phyloP scores from a whole-genome alignment of 1,140 invertebrate species.

The Thereuonema tuberculata region DNA sequence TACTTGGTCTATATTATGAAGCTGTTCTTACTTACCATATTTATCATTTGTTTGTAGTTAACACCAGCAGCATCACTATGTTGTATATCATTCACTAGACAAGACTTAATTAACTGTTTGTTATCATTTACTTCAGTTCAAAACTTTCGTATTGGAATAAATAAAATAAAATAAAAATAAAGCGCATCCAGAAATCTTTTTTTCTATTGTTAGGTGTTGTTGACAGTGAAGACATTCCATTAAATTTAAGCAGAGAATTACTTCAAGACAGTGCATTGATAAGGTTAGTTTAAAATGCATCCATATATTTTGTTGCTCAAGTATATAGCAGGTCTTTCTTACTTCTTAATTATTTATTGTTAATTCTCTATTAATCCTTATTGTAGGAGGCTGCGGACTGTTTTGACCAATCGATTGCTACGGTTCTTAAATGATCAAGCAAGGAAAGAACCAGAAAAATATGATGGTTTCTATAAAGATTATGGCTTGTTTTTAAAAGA shows the following conservation, averaged over 20 bases:
- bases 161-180: too few relatives aligned
- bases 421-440: constrained; percentile 75
- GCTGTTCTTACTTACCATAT: too few relatives aligned
- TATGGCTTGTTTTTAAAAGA: constrained; percentile 91
- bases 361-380: background rate
- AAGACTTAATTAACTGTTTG: too few relatives aligned
- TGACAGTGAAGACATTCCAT: constrained; percentile 94
- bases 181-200: too few relatives aligned
- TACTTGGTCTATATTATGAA: too few relatives aligned
- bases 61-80: too few relatives aligned
- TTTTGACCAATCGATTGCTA: constrained; percentile 69
- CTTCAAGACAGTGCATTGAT: constrained; percentile 87
- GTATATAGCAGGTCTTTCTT: too few relatives aligned
- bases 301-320: constrained; percentile 1
- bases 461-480: constrained; percentile 74
- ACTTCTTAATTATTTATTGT: too few relatives aligned
- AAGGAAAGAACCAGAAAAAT: constrained; percentile 67
- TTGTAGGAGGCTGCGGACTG: constrained; percentile 63
- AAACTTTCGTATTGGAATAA: too few relatives aligned
- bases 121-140: too few relatives aligned
- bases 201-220: constrained; percentile 89
- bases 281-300: constrained; percentile 44
- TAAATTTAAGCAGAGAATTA: constrained; percentile 90
- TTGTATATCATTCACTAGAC: too few relatives aligned
- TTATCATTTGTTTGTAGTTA: too few relatives aligned